Evolutionary conservation across 1,140 invertebrate genomes (phyloP), one percentile per base, ranked within the genome.

Genomic region (Drepana arcuata): DNA sequence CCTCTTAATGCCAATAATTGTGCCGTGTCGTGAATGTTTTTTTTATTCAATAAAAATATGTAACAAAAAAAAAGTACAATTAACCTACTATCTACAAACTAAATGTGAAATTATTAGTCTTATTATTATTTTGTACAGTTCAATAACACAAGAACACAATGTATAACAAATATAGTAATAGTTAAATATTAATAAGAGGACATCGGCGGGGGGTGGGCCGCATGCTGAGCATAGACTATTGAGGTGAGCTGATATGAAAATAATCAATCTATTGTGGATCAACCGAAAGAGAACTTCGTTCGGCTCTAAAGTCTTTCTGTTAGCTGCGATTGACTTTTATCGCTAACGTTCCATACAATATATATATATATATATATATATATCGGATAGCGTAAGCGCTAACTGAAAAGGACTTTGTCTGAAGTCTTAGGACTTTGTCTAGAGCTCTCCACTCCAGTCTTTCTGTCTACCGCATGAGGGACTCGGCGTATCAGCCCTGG

Each of bases 81-180:
- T 30, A 32, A 50, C n/a, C 18, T 5, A 5, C 41, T 73, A 77
- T 69, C 60, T 73, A 77, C 67, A 73, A 52, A 44, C 51, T 65
- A 68, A 50, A 51, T 34, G 6, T 39, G 38, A 41, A 65, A 52
- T 58, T 45, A 40, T 56, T 51, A 55, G 34, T 47, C 67, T 77
- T 75, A 77, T 26, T 44, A 42, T 53, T 72, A 72, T 67, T 75
- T 75, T 75, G 68, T 75, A 75, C 72, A 80, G 40, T 59, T 55
- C 42, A 43, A 64, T 64, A 64, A 57, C 58, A 59, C 46, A 46
- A 53, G 46, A 74, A 71, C 56, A 59, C 57, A 62, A 68, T 11
- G 28, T 9, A 21, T 5, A 21, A 26, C 24, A 10, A 6, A 26
- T n/a, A 26, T 10, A 26, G 10, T 7, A 26, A 10, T 26, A 7